Evolutionary conservation across 2,888 invertebrate species (phyloP), one percentile per base, ranked within the genome.

Genomic region (Diogma glabrata): DNA sequence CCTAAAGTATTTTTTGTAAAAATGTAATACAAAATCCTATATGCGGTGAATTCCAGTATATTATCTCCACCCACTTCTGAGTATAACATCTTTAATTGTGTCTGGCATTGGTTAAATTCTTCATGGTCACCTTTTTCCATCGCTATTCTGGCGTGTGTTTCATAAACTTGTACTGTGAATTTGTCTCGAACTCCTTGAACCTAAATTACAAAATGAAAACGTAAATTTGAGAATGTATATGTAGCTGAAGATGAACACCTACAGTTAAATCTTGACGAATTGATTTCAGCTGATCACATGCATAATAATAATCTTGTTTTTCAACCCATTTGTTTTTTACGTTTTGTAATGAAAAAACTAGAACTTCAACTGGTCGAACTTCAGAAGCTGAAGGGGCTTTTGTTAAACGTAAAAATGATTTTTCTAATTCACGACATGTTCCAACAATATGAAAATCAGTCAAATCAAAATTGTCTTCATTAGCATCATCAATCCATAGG

Each of bases 41-140:
- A 99, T 49, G 95, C 94, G 49, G 87, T 86, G 71, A 99, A 99
- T 72, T 99, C 99, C 56, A 86, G 78, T 55, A 81, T 76, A 74
- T 95, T 89, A 47, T 73, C 74, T 20, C 81, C 76, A 26, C 82
- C 84, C 54, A 87, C 71, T 69, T 91, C 90, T 56, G 79, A 72
- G 68, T 99, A 99, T 26, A 99, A 77, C 79, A 91, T 87, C 75
- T 91, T 91, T 50, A 99, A 75, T 72, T 99, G 99, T 12, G 95
- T 94, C 73, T 99, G 99, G 67, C 99, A 99, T 70, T 99, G 97
- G 75, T 99, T 99, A 67, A 97, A 99, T 69, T 99, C 99, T 66
- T 95, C 96, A 67, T 95, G 94, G 67, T 99, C 99, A 50, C 93
- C 92, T 72, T 90, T 95, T 70, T 99, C 97, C 67, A 99, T 76